These are phyloP conservation scores for Fistularia commersonii DNA, from an alignment of 2,797 vertebrate species.

Conservation along the genomic window DNA sequence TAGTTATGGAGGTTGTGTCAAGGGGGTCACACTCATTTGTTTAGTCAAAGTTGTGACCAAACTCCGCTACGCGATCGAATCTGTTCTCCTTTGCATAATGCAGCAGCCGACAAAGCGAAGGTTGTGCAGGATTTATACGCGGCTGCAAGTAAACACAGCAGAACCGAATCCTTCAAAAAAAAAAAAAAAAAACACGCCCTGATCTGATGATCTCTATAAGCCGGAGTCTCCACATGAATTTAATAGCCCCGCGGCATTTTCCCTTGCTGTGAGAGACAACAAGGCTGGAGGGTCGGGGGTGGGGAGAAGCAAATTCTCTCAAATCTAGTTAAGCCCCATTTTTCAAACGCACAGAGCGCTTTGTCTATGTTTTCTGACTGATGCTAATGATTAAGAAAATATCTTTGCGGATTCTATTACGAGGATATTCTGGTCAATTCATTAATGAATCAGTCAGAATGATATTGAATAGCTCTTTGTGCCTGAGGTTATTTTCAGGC, in stretches of 20 bases:
- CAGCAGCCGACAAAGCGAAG: slow-evolving; percentile 27
- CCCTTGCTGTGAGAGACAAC: background rate
- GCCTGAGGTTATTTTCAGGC: too few species aligned
- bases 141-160: slow-evolving; percentile 21
- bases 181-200: slow-evolving; percentile 11
- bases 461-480: too few species aligned
- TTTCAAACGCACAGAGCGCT: background rate
- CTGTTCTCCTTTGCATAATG: slow-evolving; percentile 36
- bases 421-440: too few species aligned
- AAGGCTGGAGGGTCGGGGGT: too few species aligned
- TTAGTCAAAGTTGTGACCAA: slow-evolving; percentile 48
- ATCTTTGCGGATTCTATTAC: too few species aligned
- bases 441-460: too few species aligned
- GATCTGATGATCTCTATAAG: slow-evolving; percentile 15
- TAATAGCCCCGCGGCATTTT: slow-evolving; percentile 3
- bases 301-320: background rate
- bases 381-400: too few species aligned
- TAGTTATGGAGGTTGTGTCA: slow-evolving; percentile 4
- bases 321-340: too few species aligned
- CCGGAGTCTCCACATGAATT: slow-evolving; percentile 4
- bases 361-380: too few species aligned
- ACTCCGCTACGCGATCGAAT: slow-evolving; percentile 27
- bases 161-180: slow-evolving; percentile 4
- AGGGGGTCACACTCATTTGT: slow-evolving; percentile 37
- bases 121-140: slow-evolving; percentile 26